Base-by-base conservation (phyloP, 92 coral and sea anemone genomes). In the Nematostella vectensis region DNA sequence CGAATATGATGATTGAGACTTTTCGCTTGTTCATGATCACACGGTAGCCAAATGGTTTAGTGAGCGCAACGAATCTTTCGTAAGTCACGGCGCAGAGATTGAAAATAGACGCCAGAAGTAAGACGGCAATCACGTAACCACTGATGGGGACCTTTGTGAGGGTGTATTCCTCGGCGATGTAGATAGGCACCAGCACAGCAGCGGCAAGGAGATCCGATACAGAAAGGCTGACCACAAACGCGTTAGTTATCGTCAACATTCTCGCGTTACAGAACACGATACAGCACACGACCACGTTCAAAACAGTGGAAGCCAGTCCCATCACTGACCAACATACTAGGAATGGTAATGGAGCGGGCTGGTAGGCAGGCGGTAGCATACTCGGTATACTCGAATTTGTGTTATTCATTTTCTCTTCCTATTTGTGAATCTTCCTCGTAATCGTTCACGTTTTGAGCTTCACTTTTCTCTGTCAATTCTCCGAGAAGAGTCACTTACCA, bases 61-160 rank as follows among this genome's bases (percentile, higher is more conserved):
- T 85, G 29, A 85, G 65, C 29, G 94, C 94, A 4, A 85, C 43
- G 53, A 72, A 85, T 4, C 94, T 69, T 50, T 85, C 94, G 65
- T 80, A 85, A 1, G 94, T 85, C 40, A 85, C 94, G 4, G 94
- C 94, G 42, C 94, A 72, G 36, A 85, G 74, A 60, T 80, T 85
- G 71, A 75, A 85, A 16, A 85, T 85, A 11, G 94, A 85, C 51
- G 94, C 83, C 28, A 85, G 59, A 9, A 85, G 64, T 33, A 85
- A 66, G 47, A 80, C 67, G 9, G 88, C 88, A 31, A 85, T 69
- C 3, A 80, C 48, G 33, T 85, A 77, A 3, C 94, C 94, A 38
- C 88, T 75, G 27, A 72, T 62, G 20, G 83, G 59, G 1, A 44
- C 60, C 8, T 40, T 49, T 0, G 83, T 65, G 57, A 50, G 60